Evolutionary conservation across 2,797 vertebrate genomes (phyloP), one percentile per base, ranked within the genome.

Genomic region (Mallotus villosus): DNA sequence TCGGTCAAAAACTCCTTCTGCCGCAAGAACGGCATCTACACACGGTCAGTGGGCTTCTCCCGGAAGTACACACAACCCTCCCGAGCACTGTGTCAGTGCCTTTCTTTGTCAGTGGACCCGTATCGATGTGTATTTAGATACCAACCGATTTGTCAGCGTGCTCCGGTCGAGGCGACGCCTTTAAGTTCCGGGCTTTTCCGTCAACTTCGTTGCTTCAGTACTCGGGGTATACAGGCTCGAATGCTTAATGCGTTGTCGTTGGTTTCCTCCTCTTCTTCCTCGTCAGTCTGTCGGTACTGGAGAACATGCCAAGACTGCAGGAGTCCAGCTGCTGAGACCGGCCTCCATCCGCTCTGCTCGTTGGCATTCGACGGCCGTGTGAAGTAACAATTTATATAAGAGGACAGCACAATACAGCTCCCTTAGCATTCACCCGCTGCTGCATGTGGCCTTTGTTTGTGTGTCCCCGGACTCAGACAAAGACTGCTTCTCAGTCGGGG

Each of bases 1-100:
- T 99, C 97, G 0, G 94, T 98, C 82, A 99, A 99, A 91, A 98
- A 98, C 81, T 99, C 97, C 70, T 99, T 99, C 81, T 99, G 96
- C 86, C 88, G 97, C 66, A 99, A 99, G 90, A 99, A 98, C 0
- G 97, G 97, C 82, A 95, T 99, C 78, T 97, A 99, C 74, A 98
- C 97, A 70, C 93, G 97, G 97, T 98, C 90, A 82, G 80, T 88
- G 24, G 0, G 27, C 24, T 4, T 59, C 16, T 19, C 58, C 7
- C n/a, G 19, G 7, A 67, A 61, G 6, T 51, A 68, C 68, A 63
- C 69, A 76, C 49, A 62, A 3, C 2, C 29, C 60, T 62, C 16
- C 60, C 61, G 6, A 32, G 55, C 53, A 66, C 22, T 27, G 66
- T 71, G 63, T 55, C 2, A 3, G 16, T 60, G 12, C 73, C 9